Evolutionary conservation across 2,888 invertebrate genomes (phyloP).

Genomic region (Cerastis leucographa): DNA sequence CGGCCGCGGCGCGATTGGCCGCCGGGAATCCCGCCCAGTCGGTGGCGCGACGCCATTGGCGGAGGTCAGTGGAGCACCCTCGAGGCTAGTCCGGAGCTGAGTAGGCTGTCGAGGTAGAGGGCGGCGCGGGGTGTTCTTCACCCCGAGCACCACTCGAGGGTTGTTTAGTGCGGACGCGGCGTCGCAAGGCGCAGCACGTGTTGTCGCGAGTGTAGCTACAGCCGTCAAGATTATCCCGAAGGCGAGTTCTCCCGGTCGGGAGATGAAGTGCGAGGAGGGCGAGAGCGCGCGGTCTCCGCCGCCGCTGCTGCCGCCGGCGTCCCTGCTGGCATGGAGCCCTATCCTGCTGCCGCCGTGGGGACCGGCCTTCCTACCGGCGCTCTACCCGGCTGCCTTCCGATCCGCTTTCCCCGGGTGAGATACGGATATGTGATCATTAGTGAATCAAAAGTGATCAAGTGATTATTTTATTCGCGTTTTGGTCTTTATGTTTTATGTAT

Average conservation of each 20-base stretch:
- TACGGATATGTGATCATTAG: slow-evolving; percentile 61
- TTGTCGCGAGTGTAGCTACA: slow-evolving; percentile 79
- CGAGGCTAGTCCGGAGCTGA: slow-evolving; percentile 86
- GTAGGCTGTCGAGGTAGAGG: slow-evolving; percentile 90
- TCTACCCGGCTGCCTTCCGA: slow-evolving; percentile 93
- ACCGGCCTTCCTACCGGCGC: slow-evolving; percentile 93
- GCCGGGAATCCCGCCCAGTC: slow-evolving; percentile 83
- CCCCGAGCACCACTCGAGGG: slow-evolving; percentile 90
- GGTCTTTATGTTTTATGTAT: neutral
- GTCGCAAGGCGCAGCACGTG: slow-evolving; percentile 89
- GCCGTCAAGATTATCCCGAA: slow-evolving; percentile 89
- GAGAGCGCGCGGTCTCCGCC: slow-evolving; percentile 84
- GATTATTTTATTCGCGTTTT: slow-evolving; percentile 34
- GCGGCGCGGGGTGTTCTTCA: slow-evolving; percentile 90
- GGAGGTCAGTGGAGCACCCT: slow-evolving; percentile 87
- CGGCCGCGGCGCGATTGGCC: slow-evolving; percentile 79
- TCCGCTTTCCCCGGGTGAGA: slow-evolving; percentile 94
- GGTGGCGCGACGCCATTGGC: slow-evolving; percentile 81
- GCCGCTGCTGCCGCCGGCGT: slow-evolving; percentile 90
- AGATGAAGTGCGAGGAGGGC: slow-evolving; percentile 89
- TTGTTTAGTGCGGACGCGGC: slow-evolving; percentile 89
- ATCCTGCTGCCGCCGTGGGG: slow-evolving; percentile 94
- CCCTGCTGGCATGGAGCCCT: slow-evolving; percentile 94
- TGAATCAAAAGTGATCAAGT: slow-evolving; percentile 57
- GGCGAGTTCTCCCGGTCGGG: slow-evolving; percentile 88